phyloP scores from a whole-genome alignment of 2,113 vertebrate genomes.

The Anoplopoma fimbria region DNA sequence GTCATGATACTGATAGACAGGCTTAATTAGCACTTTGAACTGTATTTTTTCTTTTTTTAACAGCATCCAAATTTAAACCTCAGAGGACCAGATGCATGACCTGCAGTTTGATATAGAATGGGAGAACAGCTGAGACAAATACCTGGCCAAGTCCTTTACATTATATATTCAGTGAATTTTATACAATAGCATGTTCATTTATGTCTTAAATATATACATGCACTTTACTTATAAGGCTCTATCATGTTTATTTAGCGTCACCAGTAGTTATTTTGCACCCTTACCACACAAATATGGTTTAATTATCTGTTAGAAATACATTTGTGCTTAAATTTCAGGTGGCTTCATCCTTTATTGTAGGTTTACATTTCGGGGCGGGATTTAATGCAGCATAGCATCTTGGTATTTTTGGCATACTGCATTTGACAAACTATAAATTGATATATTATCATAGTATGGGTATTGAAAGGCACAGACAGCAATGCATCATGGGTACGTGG shows the following conservation, averaged over 20 bases:
- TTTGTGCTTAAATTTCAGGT: background rate
- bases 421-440: background rate
- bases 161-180: background rate
- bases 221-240: background rate
- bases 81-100: constrained; percentile 30
- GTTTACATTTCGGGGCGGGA: too few relatives aligned
- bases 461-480: background rate
- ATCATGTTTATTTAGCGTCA: background rate
- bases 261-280: background rate
- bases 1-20: constrained; percentile 59
- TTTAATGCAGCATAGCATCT: background rate
- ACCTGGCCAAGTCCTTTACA: constrained; percentile 15
- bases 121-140: constrained; percentile 30
- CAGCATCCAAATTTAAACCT: constrained; percentile 53
- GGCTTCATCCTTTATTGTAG: background rate
- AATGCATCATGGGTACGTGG: background rate
- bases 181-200: background rate
- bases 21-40: constrained; percentile 62
- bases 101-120: constrained; percentile 10
- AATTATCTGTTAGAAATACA: background rate
- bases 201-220: background rate
- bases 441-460: background rate
- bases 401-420: background rate
- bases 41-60: constrained; percentile 41
- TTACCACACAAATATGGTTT: background rate